Evolutionary conservation across 2,797 vertebrate species (phyloP), one percentile per base, ranked within the genome.

Genomic region (Cryptoprocta ferox): DNA sequence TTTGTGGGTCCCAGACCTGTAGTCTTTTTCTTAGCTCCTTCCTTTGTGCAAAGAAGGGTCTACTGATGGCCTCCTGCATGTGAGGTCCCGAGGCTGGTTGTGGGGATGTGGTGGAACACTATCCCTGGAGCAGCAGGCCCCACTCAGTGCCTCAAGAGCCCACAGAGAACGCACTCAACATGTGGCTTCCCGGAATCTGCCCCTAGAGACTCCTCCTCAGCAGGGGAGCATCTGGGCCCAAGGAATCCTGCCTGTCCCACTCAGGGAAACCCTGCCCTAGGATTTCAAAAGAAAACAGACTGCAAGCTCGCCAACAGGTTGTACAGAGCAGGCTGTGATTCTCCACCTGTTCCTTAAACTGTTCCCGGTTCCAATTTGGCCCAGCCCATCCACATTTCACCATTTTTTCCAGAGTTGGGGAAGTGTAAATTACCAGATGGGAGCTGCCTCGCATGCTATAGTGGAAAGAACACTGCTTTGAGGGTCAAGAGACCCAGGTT

Each of bases 381-480:
- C 85, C 85, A 90, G 48, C 56, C n/a, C 39, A 92, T 70, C 53
- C 68, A 48, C 21, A 83, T 78, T 56, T 94, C 42, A 71, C 56
- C 78, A 81, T 56, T 92, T 73, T 94, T 84, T 83, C 65, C 61
- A 82, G 78, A 91, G 76, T 39, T 61, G 26, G 48, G 84, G 90
- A 94, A 79, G 48, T 88, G 82, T 83, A 37, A 95, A 97, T 81
- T 82, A 71, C 70, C 83, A 95, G 85, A 90, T 56, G 28, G 79
- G 70, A 95, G 68, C 61, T 66, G 81, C 32, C 30, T 93, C 5
- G 0, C 26, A 6, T 56, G 91, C 96, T 97, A 92, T 94, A 94
- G 97, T 97, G 97, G 97, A 97, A 98, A 98, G 97, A 98, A 93
- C 94, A 92, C 30, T 37, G 63, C 71, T 79, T 80, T 61, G 59